A percentile compares a stretch with the other conserved stretches of the same genome.
Conservation (phyloP, 2,888 invertebrate species). For the Tachina fera region DNA sequence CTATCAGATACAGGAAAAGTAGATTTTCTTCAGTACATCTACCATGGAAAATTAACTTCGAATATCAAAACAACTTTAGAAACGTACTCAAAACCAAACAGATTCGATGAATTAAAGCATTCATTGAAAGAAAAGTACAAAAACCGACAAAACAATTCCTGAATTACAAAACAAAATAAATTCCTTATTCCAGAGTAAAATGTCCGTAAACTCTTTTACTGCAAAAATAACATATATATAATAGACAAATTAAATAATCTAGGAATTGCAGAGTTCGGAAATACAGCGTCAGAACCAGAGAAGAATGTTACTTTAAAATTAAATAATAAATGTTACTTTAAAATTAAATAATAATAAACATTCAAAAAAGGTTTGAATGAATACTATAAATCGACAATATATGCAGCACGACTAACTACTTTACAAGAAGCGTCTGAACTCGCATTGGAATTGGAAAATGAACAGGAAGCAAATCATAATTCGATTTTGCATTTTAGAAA, state of each 20-base stretch:
- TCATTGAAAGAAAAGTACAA: background rate
- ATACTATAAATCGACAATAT: background rate
- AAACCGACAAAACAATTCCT: background rate
- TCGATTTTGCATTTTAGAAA: too few relatives aligned
- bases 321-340: background rate
- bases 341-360: background rate
- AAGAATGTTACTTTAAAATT: slow-evolving; percentile 3
- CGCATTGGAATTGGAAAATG: background rate
- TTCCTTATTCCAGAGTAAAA: background rate
- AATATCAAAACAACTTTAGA: too few relatives aligned
- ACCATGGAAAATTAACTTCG: too few relatives aligned
- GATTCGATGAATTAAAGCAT: background rate
- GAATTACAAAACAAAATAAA: slow-evolving; percentile 5
- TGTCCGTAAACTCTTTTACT: background rate
- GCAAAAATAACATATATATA: slow-evolving; percentile 6
- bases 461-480: background rate
- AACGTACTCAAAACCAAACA: background rate
- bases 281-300: slow-evolving; percentile 5
- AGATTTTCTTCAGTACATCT: too few relatives aligned
- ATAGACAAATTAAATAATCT: slow-evolving; percentile 10
- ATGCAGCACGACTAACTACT: too few relatives aligned
- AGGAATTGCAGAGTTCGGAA: background rate
- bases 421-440: background rate
- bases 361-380: background rate
- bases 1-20: too few relatives aligned